Conservation (phyloP, 2,797 vertebrate species). For the Eidolon dupreanum region DNA sequence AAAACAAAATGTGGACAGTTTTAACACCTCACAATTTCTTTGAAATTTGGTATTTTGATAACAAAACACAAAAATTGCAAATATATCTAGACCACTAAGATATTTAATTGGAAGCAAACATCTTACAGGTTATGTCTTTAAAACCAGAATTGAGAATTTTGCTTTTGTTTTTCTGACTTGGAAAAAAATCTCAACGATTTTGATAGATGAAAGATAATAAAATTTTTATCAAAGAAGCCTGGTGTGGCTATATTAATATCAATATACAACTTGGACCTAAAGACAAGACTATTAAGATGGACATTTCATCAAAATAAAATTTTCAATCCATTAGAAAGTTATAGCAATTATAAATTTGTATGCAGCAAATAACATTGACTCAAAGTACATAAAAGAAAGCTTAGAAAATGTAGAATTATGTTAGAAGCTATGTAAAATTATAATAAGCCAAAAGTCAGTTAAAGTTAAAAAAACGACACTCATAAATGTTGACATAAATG, state of each 20-base stretch:
- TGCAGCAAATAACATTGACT: background rate
- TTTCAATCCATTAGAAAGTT: background rate
- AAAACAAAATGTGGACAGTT: background rate
- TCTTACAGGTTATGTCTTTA: background rate
- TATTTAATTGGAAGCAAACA: background rate
- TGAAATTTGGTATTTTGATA: background rate
- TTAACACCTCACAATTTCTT: background rate
- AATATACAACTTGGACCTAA: background rate
- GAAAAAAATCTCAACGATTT: background rate
- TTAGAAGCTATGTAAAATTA: background rate
- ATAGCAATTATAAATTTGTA: background rate
- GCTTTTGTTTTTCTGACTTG: background rate
- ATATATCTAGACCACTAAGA: background rate
- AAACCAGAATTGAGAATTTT: background rate
- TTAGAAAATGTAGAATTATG: background rate
- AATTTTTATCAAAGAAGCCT: background rate
- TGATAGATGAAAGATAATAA: background rate
- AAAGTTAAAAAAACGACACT: background rate
- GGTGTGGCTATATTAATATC: background rate
- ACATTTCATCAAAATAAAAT: slow-evolving; percentile 12
- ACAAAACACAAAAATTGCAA: background rate
- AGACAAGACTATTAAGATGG: background rate
- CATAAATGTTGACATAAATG: background rate
- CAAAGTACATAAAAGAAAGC: background rate
- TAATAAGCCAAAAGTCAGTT: background rate